These are phyloP conservation scores for Fissipunctia ypsillon DNA, from an alignment of 2,888 invertebrate species.

Conservation along the genomic window DNA sequence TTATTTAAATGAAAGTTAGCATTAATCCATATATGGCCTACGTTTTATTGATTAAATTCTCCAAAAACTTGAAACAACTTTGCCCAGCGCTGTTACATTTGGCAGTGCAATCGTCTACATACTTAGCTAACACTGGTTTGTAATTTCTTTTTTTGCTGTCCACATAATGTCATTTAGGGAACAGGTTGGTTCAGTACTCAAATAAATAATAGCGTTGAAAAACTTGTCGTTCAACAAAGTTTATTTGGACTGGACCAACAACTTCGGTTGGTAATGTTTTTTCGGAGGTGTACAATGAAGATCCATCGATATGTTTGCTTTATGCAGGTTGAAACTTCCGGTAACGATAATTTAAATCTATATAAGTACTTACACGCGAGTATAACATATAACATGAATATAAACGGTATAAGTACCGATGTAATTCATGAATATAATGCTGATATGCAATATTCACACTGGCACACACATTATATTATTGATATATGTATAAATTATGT, in stretches of 20 bases:
- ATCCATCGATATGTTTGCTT: slow-evolving; percentile 57
- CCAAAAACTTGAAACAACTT: not conserved
- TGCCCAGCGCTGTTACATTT: not conserved
- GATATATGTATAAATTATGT: slow-evolving; percentile 12
- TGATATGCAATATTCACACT: slow-evolving; percentile 12
- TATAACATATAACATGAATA: slow-evolving; percentile 18
- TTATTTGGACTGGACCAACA: slow-evolving; percentile 74
- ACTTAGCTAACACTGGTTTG: slow-evolving; percentile 24
- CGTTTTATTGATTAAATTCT: not conserved
- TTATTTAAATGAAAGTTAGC: not conserved
- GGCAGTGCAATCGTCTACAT: not conserved
- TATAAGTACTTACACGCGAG: not conserved
- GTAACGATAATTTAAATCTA: slow-evolving; percentile 23
- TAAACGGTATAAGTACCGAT: slow-evolving; percentile 19
- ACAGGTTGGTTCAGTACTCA: slow-evolving; percentile 53
- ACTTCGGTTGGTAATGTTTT: slow-evolving; percentile 66
- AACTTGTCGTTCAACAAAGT: slow-evolving; percentile 72
- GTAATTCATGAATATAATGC: slow-evolving; percentile 13
- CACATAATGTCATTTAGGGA: slow-evolving; percentile 49
- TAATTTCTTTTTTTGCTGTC: slow-evolving; percentile 33
- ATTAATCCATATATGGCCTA: not conserved
- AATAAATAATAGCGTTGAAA: slow-evolving; percentile 69
- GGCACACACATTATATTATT: slow-evolving; percentile 16
- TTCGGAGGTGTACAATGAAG: slow-evolving; percentile 44
- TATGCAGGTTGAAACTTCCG: slow-evolving; percentile 50